phyloP scores from a whole-genome alignment of 2,888 invertebrate species.

The Lottia gigantea region DNA sequence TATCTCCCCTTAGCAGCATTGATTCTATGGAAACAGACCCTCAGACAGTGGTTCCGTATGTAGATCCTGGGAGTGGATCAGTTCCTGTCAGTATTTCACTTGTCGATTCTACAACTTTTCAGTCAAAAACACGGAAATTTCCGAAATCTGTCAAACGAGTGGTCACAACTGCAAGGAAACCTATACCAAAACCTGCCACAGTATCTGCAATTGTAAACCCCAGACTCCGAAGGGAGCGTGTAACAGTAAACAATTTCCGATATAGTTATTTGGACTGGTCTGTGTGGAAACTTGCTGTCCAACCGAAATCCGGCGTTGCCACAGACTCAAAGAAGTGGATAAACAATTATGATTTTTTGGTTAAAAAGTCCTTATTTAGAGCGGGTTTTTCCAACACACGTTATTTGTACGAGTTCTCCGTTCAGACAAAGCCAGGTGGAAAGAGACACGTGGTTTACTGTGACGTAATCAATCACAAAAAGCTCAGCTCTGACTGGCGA shows the following conservation, averaged over 20 bases:
- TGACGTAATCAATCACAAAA: constrained; percentile 25
- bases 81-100: constrained; percentile 10
- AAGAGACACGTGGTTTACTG: constrained; percentile 39
- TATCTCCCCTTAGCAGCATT: neutral
- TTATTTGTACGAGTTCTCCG: constrained; percentile 41
- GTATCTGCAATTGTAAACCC: neutral
- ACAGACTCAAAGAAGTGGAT: constrained; percentile 12
- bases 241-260: constrained; percentile 40
- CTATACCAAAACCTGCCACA: neutral
- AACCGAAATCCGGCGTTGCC: constrained; percentile 11
- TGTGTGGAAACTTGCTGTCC: constrained; percentile 42
- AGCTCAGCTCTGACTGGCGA: constrained; percentile 24
- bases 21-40: neutral
- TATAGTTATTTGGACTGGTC: constrained; percentile 44
- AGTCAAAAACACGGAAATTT: neutral
- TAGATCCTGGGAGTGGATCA: too few relatives aligned
- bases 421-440: constrained; percentile 36
- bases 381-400: neutral
- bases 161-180: neutral
- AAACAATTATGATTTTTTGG: constrained; percentile 11
- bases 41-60: neutral
- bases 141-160: constrained; percentile 3
- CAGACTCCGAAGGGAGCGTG: constrained; percentile 37
- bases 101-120: neutral
- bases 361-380: neutral